Conservation (phyloP, 1,140 invertebrate genomes). For the Anastatus disparis region DNA sequence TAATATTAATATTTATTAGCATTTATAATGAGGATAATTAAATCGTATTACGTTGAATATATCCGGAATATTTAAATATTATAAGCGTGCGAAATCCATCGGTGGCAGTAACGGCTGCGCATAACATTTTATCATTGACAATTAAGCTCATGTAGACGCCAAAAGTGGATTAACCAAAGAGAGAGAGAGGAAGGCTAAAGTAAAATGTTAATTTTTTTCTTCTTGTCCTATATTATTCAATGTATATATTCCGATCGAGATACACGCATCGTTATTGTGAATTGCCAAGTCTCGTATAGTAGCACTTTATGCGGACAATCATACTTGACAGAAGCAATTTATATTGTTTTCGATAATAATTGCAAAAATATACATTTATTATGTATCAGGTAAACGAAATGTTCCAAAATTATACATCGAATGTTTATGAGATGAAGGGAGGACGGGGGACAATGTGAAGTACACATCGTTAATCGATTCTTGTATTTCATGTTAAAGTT, state of each 20-base stretch:
- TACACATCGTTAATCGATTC: constrained; percentile 7
- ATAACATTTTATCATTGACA: constrained; percentile 11
- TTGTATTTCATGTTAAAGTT: not conserved
- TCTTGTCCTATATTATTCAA: no score
- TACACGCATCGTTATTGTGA: no score
- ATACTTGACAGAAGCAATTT: not conserved
- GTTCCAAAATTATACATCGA: constrained; percentile 9
- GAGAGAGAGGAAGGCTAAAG: no score
- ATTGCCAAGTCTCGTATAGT: no score
- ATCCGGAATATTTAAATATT: no score
- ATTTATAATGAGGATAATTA: no score
- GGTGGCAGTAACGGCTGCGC: no score
- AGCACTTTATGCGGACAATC: not conserved
- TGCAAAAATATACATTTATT: constrained; percentile 41
- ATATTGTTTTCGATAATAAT: constrained; percentile 43
- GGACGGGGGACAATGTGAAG: not conserved
- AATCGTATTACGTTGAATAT: no score
- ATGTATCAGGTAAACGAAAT: not conserved
- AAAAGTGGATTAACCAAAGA: not conserved
- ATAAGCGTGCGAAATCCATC: no score
- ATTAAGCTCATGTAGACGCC: constrained; percentile 19
- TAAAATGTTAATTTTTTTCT: no score
- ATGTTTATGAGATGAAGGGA: not conserved
- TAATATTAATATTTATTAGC: no score
- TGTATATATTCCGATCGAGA: no score